Conservation (phyloP, 2,797 vertebrate species). For the Alectoris magna region DNA sequence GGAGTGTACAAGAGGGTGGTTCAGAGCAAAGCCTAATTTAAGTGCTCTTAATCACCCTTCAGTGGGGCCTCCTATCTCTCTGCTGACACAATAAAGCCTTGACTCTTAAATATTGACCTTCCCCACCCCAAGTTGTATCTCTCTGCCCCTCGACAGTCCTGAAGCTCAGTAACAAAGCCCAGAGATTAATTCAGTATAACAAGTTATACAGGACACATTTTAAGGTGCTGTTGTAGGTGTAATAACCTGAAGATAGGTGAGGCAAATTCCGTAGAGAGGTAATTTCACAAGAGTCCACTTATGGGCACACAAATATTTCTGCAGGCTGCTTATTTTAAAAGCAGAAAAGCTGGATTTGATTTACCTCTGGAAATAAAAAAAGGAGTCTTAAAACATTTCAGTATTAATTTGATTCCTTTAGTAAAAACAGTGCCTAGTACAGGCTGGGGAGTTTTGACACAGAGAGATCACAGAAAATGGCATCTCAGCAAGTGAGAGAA, state of each 20-base stretch:
- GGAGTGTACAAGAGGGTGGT: constrained; percentile 35
- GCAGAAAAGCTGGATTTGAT: not conserved
- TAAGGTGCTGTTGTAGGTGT: not conserved
- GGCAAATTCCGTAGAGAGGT: not conserved
- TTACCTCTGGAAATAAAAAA: not conserved
- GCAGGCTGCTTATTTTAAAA: not conserved
- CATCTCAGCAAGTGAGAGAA: not conserved
- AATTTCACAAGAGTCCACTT: not conserved
- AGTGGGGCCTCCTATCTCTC: not conserved
- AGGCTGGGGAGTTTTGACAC: not conserved
- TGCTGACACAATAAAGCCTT: constrained; percentile 49
- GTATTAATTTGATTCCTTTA: not conserved
- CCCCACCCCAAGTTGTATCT: not conserved
- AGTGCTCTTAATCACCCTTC: constrained; percentile 15
- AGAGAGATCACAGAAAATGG: not conserved
- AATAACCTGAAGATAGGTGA: not conserved
- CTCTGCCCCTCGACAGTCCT: not conserved
- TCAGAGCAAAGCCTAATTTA: constrained; percentile 39
- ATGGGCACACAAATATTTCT: not conserved
- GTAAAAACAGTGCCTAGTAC: not conserved
- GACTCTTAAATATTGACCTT: constrained; percentile 33
- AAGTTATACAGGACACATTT: not conserved
- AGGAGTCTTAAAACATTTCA: not conserved
- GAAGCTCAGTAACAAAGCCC: not conserved
- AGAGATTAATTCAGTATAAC: not conserved